Evolutionary conservation across 2,113 vertebrate species (phyloP).

Genomic region (Oryzias celebensis): DNA sequence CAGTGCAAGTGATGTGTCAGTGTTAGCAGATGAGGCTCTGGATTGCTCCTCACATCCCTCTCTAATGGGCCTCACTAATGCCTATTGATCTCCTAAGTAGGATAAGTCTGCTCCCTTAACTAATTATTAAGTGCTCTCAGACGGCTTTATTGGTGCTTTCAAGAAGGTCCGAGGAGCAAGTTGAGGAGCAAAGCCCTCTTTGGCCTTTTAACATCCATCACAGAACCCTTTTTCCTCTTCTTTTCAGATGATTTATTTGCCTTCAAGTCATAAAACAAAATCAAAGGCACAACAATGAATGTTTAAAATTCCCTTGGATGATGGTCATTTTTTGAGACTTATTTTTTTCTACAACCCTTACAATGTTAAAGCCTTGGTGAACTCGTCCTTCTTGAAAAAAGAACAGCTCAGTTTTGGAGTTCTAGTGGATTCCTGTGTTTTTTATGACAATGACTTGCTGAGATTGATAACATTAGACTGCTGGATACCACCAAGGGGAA

Average conservation of each 20-base stretch:
- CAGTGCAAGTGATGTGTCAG: slow-evolving; percentile 36
- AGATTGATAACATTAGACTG: too few relatives aligned
- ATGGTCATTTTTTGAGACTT: neutral
- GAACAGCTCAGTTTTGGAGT: slow-evolving; percentile 4
- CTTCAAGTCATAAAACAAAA: neutral
- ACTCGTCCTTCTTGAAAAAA: slow-evolving; percentile 7
- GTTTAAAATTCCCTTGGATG: slow-evolving; percentile 6
- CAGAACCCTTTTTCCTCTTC: slow-evolving; percentile 28
- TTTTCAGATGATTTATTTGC: slow-evolving; percentile 17
- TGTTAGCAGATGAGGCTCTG: slow-evolving; percentile 49
- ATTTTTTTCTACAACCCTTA: slow-evolving; percentile 3
- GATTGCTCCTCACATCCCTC: slow-evolving; percentile 52
- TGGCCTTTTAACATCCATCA: slow-evolving; percentile 54
- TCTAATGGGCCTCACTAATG: slow-evolving; percentile 72
- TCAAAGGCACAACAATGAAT: neutral
- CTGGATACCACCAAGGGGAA: too few relatives aligned
- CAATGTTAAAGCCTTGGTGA: neutral
- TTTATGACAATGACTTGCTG: too few relatives aligned
- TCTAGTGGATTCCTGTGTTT: too few relatives aligned
- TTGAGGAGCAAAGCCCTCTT: slow-evolving; percentile 42
- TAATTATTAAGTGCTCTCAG: slow-evolving; percentile 79
- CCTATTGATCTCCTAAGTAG: slow-evolving; percentile 72
- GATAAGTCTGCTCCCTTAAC: slow-evolving; percentile 68
- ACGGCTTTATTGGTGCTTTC: slow-evolving; percentile 74
- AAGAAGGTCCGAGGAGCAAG: slow-evolving; percentile 59